Evolutionary conservation across 2,113 vertebrate genomes (phyloP), one percentile per base, ranked within the genome.

Genomic region (Nibea coibor): DNA sequence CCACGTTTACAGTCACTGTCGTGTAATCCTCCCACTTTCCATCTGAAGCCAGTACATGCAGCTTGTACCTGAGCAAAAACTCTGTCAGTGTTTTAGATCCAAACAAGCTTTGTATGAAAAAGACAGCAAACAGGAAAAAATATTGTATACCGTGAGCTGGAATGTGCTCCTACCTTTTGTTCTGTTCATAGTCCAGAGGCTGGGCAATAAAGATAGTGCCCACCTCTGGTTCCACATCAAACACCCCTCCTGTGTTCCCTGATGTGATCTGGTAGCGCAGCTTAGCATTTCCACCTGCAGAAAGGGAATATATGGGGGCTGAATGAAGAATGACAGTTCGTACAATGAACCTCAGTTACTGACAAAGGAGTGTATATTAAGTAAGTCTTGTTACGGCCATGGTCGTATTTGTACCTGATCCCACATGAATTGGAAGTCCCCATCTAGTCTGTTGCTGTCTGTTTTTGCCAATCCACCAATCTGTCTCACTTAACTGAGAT

Each of bases 11-110:
- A 12, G 95, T 86, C 65, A 95, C 83, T n/a, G 95, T 89, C 6
- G 96, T 91, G 79, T 96, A 96, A 88, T 97, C 96, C 83, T 98
- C 97, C 97, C 96, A 97, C 84, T 97, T 97, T 12, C 97, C 96
- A 63, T 97, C 97, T 15, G 96, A 97, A 17, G 96, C 96, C 92
- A 97, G 90, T 59, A 97, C 76, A 19, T 95, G 95, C 28, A 98
- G 95, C 80, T 96, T 95, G 87, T 97, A 96, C 79, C 93, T 94
- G 86, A 35, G 42, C 2, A 35, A 39, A 39, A 8, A 43, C 26
- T 26, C 68, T 0, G 2, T 75, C 19, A 82, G 11, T 5, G n/a
- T n/a, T n/a, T 64, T 57, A 22, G 0, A 66, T 50, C 11, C 62
- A 42, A 50, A 47, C 26, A 2, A 0, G 48, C 4, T 69, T 28